Percentiles rank a stretch among this genome's conserved stretches.
Conservation (phyloP, 1,140 invertebrate species). For the Planococcus citri region DNA sequence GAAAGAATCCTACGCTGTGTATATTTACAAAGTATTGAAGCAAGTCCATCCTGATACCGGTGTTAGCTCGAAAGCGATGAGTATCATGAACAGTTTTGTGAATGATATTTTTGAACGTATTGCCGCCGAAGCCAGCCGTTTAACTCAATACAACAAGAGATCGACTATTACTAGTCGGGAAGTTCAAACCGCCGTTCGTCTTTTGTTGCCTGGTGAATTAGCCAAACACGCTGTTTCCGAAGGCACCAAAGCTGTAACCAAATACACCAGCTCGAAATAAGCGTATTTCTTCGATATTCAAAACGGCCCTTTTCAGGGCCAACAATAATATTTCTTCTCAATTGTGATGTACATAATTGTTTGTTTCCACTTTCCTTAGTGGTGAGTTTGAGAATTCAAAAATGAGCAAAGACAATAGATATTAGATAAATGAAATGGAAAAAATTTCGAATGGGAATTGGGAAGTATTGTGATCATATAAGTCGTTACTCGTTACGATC, state of each 20-base stretch:
- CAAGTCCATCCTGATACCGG: constrained; percentile 56
- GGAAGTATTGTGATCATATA: too few relatives aligned
- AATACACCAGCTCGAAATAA: constrained; percentile 36
- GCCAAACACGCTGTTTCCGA: constrained; percentile 32
- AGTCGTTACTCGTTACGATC: too few relatives aligned
- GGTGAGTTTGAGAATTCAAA: too few relatives aligned
- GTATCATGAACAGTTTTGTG: constrained; percentile 50
- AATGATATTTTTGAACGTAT: constrained; percentile 47
- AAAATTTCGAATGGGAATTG: too few relatives aligned
- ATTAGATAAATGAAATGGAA: too few relatives aligned
- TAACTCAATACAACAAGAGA: constrained; percentile 42
- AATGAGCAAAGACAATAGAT: too few relatives aligned
- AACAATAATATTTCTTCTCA: constrained; percentile 26
- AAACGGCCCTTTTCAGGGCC: constrained; percentile 33
- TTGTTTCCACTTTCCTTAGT: too few relatives aligned
- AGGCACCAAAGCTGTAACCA: constrained; percentile 32
- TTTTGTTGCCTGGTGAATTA: constrained; percentile 47
- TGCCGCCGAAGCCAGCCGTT: constrained; percentile 38
- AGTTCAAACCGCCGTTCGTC: constrained; percentile 47
- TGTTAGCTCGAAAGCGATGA: constrained; percentile 48
- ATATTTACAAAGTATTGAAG: constrained; percentile 56
- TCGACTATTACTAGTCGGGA: constrained; percentile 43
- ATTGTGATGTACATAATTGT: not conserved
- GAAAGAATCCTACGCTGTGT: constrained; percentile 55
- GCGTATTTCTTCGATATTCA: constrained; percentile 35